phyloP scores from a whole-genome alignment of 2,888 invertebrate species.

The Cenopis cana region DNA sequence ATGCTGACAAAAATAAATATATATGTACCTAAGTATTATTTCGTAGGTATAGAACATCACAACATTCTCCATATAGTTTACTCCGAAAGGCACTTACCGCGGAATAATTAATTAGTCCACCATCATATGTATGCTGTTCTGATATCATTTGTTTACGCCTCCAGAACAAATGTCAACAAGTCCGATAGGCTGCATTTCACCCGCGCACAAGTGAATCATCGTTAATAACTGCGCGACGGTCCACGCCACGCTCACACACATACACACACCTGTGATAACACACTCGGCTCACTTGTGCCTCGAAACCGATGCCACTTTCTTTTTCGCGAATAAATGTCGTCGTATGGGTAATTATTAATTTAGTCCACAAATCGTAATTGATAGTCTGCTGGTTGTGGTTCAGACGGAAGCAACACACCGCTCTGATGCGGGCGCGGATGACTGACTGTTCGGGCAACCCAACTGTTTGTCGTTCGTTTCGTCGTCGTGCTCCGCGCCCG shows the following conservation, averaged over 20 bases:
- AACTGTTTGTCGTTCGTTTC: constrained; percentile 69
- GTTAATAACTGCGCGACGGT: constrained; percentile 84
- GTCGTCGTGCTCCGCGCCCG: constrained; percentile 74
- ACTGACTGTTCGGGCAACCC: constrained; percentile 72
- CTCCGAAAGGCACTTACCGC: constrained; percentile 64
- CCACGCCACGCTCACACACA: constrained; percentile 80
- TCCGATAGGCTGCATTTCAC: constrained; percentile 84
- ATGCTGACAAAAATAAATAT: constrained; percentile 23
- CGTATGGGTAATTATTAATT: constrained; percentile 60
- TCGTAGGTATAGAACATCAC: constrained; percentile 7
- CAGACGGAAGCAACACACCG: constrained; percentile 63
- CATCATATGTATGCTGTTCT: constrained; percentile 74
- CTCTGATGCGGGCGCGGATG: constrained; percentile 72
- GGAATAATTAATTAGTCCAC: constrained; percentile 76
- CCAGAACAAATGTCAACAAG: constrained; percentile 82
- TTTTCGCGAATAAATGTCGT: constrained; percentile 59
- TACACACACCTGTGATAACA: constrained; percentile 75
- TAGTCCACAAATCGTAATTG: constrained; percentile 61
- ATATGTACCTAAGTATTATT: constrained; percentile 6
- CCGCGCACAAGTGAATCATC: constrained; percentile 84
- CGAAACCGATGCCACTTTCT: constrained; percentile 58
- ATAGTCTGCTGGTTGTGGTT: constrained; percentile 57
- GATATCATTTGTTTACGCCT: constrained; percentile 82
- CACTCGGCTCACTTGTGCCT: constrained; percentile 67
- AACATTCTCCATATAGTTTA: constrained; percentile 14